phyloP scores from a whole-genome alignment of 2,888 invertebrate genomes.

The Nasonia oneida region DNA sequence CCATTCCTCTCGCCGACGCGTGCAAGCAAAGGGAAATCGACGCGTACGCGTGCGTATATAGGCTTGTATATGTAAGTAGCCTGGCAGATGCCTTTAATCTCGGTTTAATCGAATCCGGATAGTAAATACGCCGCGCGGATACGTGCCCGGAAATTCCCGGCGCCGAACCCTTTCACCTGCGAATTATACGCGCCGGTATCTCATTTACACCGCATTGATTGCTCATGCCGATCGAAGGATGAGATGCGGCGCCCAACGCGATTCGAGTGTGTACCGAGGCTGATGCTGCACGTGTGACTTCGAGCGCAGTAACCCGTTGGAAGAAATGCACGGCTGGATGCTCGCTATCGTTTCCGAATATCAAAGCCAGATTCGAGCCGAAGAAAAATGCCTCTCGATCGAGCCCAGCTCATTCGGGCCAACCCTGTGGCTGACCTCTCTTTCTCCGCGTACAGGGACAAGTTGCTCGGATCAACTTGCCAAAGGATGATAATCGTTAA shows the following conservation, averaged over 20 bases:
- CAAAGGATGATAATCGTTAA: slow-evolving; percentile 49
- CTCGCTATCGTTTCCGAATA: too few species aligned
- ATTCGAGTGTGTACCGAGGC: background rate
- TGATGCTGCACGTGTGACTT: background rate
- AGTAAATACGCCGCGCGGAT: slow-evolving; percentile 43
- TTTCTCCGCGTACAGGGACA: slow-evolving; percentile 15
- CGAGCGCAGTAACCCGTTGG: background rate
- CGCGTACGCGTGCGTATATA: background rate
- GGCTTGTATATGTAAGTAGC: background rate
- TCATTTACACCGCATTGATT: slow-evolving; percentile 53
- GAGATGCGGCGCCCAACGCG: background rate
- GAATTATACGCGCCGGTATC: slow-evolving; percentile 17
- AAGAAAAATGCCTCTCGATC: background rate
- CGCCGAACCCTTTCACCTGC: background rate
- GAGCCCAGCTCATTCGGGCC: background rate
- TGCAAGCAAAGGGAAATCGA: background rate
- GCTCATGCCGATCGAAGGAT: background rate
- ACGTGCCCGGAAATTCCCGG: slow-evolving; percentile 38
- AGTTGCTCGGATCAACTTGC: slow-evolving; percentile 33
- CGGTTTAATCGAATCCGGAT: slow-evolving; percentile 50
- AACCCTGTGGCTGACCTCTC: slow-evolving; percentile 31
- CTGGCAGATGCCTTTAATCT: slow-evolving; percentile 53
- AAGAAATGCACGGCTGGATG: background rate
- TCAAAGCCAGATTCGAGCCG: too few species aligned
- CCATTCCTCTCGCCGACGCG: background rate